Base-by-base conservation (phyloP, 2,888 invertebrate species). In the Polia nebulosa region DNA sequence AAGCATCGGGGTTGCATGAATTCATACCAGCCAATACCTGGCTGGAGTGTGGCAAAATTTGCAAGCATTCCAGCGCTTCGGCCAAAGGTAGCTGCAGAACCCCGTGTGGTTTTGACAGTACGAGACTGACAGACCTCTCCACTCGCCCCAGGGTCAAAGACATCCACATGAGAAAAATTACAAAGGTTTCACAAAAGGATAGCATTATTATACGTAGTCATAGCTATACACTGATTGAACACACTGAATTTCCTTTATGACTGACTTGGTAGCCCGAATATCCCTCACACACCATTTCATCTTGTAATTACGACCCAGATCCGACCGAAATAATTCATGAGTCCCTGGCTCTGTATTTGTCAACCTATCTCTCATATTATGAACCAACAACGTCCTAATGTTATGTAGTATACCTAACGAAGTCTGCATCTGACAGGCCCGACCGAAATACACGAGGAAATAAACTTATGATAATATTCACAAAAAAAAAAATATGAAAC, bases 311-410 rank as follows among this genome's bases (percentile, higher is more conserved):
- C 56, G 64, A 53, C 61, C 56, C 63, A 58, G 51, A 66, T 65
- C 44, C 66, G 62, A 57, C 72, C 64, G 49, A 80, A 75, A 78
- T 76, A 81, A 81, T 81, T 78, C 76, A 76, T 73, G 73, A 79
- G 69, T 8, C 41, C 53, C 44, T 36, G 34, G 52, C 49, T 52
- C 61, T 79, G 72, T 82, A 82, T 82, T 82, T 66, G 66, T 59
- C 61, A 69, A 64, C 60, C 20, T 78, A 70, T 65, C 58, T 66
- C 57, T 55, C 39, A 69, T 45, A 58, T 44, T 62, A 55, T 39
- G 45, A 77, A 15, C 36, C 51, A 15, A 57, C 52, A 57, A 53
- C 64, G 39, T 66, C 56, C 45, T 66, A 66, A 78, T 58, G 58
- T 41, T 56, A 62, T 57, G 57, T 61, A 66, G 45, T 72, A 65